These are phyloP conservation scores for Jordanella pulchra DNA, from an alignment of 2,797 vertebrate species.

Conservation along the genomic window DNA sequence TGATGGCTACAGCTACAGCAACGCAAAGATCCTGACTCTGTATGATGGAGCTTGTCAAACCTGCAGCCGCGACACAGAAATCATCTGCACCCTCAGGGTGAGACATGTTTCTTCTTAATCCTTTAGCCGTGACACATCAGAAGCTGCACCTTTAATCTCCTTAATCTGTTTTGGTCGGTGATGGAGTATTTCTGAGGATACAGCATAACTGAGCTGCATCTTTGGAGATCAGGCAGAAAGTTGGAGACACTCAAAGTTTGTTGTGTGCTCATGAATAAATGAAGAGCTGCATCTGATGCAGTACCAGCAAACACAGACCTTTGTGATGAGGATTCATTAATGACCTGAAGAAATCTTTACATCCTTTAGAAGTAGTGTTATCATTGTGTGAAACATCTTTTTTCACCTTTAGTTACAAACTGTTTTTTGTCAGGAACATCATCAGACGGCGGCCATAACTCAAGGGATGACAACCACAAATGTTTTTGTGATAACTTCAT, in stretches of 20 bases:
- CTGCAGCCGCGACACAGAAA: conserved; percentile 78
- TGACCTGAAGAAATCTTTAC: no score
- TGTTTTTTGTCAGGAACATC: no score
- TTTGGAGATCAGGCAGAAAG: neutral
- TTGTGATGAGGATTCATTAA: no score
- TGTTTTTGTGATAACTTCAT: neutral
- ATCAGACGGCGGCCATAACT: no score
- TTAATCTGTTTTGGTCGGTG: neutral
- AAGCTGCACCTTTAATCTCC: conserved; percentile 6
- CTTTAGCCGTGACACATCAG: neutral
- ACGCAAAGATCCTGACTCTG: conserved; percentile 84
- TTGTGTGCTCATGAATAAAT: neutral
- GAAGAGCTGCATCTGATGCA: no score
- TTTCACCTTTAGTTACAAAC: no score
- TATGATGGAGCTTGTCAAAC: conserved; percentile 88
- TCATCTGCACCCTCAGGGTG: conserved; percentile 85
- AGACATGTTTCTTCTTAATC: conserved; percentile 6
- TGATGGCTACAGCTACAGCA: conserved; percentile 89
- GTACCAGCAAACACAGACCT: no score
- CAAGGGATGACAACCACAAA: neutral
- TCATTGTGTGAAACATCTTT: no score
- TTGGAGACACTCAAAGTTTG: neutral
- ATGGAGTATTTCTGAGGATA: neutral
- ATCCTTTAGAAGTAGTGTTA: no score
- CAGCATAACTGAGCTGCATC: neutral